Base-by-base conservation (phyloP, 2,888 invertebrate genomes). In the Luffia ferchaultella region DNA sequence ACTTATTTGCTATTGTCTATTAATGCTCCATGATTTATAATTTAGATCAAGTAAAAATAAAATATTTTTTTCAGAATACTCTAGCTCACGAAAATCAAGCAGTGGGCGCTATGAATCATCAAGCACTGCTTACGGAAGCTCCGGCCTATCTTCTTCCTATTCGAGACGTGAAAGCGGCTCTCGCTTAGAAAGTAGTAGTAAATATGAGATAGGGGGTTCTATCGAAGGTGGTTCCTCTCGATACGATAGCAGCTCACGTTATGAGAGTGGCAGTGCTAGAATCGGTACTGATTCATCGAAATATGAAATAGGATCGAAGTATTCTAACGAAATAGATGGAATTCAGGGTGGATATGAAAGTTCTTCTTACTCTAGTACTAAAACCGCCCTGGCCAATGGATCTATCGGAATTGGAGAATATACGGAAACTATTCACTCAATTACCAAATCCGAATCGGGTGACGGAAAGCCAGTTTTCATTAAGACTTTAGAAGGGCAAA, bases 401-500 rank as follows among this genome's bases (percentile, higher is more conserved):
- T 72, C 77, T 0, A 57, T 70, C 1, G 47, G 48, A 18, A 67
- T 68, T 42, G 68, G 60, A 18, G 68, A 71, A 41, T 67, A 60
- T 40, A 17, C 18, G 19, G 62, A 69, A 54, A 62, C 74, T 0
- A 56, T 58, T 1, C 68, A 58, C 50, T 60, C 72, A 1, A 55
- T 71, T 43, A 65, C 65, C 1, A 74, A 68, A 53, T 71, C 76
- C 0, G 73, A 64, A 20, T 76, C 78, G 2, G 61, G 70, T 19
- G 85, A 87, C 52, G 89, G 89, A 53, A 90, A 86, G 59, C 93
- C 93, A 1, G 74, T 87, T 50, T 93, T 94, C 64, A 82, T 86
- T 19, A 91, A 89, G 72, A 91, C 92, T 45, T 84, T 94, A 53
- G 89, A 90, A 68, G 93, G 93, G 62, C 87, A 87, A 58, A 90